Percentiles rank a stretch among this genome's conserved stretches.
These are phyloP conservation scores for Andrena marginata DNA, from an alignment of 2,888 invertebrate species.

Conservation along the genomic window DNA sequence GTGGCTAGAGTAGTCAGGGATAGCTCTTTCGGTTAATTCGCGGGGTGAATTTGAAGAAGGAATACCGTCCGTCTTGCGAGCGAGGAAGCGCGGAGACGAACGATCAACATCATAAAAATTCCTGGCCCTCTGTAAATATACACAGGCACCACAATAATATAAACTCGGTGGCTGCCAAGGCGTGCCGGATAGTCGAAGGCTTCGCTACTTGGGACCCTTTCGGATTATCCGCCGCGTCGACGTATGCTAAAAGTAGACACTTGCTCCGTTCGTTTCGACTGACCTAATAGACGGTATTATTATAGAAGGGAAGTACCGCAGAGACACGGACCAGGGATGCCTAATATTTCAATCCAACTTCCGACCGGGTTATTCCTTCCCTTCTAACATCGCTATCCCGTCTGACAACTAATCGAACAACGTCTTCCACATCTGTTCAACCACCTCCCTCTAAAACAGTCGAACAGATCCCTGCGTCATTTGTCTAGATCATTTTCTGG, in stretches of 20 bases:
- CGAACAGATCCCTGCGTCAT: too few relatives aligned
- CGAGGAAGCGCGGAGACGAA: constrained; percentile 23
- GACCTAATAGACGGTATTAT: constrained; percentile 68
- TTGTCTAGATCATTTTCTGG: too few relatives aligned
- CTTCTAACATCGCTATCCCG: not conserved
- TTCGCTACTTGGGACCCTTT: constrained; percentile 53
- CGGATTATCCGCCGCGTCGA: constrained; percentile 51
- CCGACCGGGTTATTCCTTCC: not conserved
- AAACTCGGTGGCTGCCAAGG: constrained; percentile 71
- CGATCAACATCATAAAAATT: constrained; percentile 82
- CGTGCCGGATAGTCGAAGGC: constrained; percentile 52
- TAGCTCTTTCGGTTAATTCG: constrained; percentile 12
- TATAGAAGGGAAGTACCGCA: constrained; percentile 53
- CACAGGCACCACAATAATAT: constrained; percentile 76
- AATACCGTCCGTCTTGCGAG: constrained; percentile 17
- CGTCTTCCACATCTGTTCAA: too few relatives aligned
- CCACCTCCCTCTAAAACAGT: too few relatives aligned
- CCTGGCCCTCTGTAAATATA: constrained; percentile 80
- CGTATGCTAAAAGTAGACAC: constrained; percentile 66
- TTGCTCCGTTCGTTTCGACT: constrained; percentile 62
- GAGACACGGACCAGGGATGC: constrained; percentile 6
- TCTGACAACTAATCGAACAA: too few relatives aligned
- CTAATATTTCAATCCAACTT: constrained; percentile 32
- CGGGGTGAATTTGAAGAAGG: constrained; percentile 3
- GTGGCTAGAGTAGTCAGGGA: too few relatives aligned